Base-by-base conservation (phyloP, 1,140 invertebrate species). In the Trichonephila clavata region DNA sequence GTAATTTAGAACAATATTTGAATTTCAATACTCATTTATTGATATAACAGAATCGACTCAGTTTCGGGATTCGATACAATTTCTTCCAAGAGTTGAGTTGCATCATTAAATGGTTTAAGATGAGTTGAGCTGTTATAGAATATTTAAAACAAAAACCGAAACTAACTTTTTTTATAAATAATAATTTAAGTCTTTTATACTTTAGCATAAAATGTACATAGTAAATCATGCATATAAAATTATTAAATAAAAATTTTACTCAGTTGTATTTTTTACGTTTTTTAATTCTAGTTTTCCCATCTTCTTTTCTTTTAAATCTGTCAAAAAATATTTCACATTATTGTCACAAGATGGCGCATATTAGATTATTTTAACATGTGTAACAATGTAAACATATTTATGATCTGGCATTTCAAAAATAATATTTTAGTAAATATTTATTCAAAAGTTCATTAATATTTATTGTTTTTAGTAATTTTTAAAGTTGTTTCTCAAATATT, bases 321-420 rank as follows among this genome's bases (percentile, higher is more conserved):
- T 84, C 83, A 84, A 87, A 87, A 39, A 86, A 18, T 39, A 77
- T 86, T 92, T 86, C 91, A 10, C 43, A 92, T 92, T 71, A 60
- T 77, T 92, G 43, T 59, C 83, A 61, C 61, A 61, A 92, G 91
- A 92, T 92, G 91, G 91, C 91, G 91, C 57, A 86, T 27, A 18
- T 92, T 21, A 21, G 61, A 81, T 68, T 59, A 90, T 90, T 60
- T 77, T 77, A 92, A 92, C 91, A 92, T 92, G 91, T 92, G 91
- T 71, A 92, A 21, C 63, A 86, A 50, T 57, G 83, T 92, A 92
- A 92, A 92, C 83, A 92, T 84, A 77, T 92, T 92, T 57, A 84
- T 27, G 27, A 92, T 84, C 90, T 84, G 61, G 24, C 60, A 43
- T 63, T 63, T 61, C 16, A 27, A 39, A 57, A 61, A 87, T 63